Evolutionary conservation across 2,888 invertebrate species (phyloP).

Genomic region (Junonia oenone): DNA sequence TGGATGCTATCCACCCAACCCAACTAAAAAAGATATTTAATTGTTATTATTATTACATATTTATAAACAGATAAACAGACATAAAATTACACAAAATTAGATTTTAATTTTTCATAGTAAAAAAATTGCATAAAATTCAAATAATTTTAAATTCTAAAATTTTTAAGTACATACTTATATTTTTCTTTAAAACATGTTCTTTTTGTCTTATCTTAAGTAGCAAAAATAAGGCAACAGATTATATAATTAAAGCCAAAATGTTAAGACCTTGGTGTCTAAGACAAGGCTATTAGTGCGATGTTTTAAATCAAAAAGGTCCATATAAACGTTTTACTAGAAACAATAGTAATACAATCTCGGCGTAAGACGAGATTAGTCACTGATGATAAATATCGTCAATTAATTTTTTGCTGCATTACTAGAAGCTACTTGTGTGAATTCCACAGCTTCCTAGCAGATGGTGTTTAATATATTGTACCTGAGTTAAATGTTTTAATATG

Average conservation of each 20-base stretch:
- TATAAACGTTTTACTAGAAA: slow-evolving; percentile 22
- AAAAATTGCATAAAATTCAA: too few relatives aligned
- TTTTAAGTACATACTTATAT: neutral
- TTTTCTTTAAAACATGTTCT: neutral
- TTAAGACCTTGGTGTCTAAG: neutral
- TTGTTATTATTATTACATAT: too few relatives aligned
- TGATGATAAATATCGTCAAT: slow-evolving; percentile 30
- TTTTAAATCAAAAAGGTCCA: slow-evolving; percentile 6
- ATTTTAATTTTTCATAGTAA: too few relatives aligned
- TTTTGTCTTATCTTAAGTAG: neutral
- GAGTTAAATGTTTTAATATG: neutral
- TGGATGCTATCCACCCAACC: too few relatives aligned
- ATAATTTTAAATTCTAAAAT: too few relatives aligned
- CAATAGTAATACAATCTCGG: slow-evolving; percentile 23
- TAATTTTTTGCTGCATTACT: slow-evolving; percentile 26
- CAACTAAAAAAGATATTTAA: too few relatives aligned
- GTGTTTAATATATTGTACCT: slow-evolving; percentile 2
- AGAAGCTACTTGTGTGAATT: slow-evolving; percentile 22
- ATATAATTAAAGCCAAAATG: neutral
- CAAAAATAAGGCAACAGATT: neutral
- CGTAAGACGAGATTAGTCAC: slow-evolving; percentile 29
- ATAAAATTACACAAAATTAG: too few relatives aligned
- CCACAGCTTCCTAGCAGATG: slow-evolving; percentile 20
- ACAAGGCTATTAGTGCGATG: neutral
- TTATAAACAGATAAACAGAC: too few relatives aligned